These are phyloP conservation scores for Heliocidaris tuberculata DNA, from an alignment of 35 echinoderm and acorn worm genomes.

Conservation along the genomic window DNA sequence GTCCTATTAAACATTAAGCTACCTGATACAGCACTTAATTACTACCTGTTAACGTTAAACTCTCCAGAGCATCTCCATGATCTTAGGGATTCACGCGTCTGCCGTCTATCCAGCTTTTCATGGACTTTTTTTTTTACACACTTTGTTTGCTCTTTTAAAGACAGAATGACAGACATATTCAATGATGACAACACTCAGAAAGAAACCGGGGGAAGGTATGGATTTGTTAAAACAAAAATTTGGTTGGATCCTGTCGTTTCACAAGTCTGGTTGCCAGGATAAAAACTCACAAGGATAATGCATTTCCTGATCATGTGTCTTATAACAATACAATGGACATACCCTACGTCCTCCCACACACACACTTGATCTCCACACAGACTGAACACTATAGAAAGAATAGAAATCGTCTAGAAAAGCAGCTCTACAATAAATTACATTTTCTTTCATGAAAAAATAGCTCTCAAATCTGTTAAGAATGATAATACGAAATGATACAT, in stretches of 20 bases:
- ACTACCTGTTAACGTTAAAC: neutral
- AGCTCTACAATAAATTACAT: constrained; percentile 11
- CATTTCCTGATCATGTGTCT: neutral
- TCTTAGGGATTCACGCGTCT: neutral
- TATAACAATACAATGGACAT: neutral
- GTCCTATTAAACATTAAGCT: neutral
- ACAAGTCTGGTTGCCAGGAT: no score
- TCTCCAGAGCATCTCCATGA: neutral
- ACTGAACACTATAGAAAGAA: constrained; percentile 15
- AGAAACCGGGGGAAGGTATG: neutral
- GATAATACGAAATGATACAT: neutral
- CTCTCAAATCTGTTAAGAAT: constrained; percentile 22
- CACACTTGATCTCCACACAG: neutral
- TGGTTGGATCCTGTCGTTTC: neutral
- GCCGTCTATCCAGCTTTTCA: neutral
- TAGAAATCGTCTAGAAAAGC: neutral
- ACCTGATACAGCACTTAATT: neutral
- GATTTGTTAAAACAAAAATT: neutral
- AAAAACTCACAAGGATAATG: neutral
- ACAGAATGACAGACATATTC: no score
- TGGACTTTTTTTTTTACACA: no score
- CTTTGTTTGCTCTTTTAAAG: no score
- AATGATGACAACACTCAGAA: no score
- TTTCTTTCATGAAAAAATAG: constrained; percentile 26
- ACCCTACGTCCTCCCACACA: neutral